phyloP scores from a whole-genome alignment of 2,888 invertebrate species.

The Timema cristinae region DNA sequence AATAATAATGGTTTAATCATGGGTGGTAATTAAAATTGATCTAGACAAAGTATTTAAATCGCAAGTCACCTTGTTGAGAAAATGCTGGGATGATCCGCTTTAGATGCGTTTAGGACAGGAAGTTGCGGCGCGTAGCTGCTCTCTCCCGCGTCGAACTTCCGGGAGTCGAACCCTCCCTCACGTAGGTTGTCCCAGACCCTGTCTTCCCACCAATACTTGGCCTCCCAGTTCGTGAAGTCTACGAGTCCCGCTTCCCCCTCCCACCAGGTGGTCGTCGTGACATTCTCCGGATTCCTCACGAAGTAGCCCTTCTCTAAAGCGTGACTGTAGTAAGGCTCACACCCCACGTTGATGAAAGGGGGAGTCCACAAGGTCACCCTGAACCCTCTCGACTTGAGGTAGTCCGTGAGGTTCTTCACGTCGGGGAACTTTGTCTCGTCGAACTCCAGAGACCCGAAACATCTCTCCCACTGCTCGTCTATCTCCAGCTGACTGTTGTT shows the following conservation, averaged over 20 bases:
- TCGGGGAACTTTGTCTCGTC: slow-evolving; percentile 65
- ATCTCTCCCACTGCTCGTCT: slow-evolving; percentile 83
- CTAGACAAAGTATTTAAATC: too few species aligned
- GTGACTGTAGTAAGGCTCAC: slow-evolving; percentile 54
- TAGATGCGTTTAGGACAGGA: slow-evolving; percentile 18
- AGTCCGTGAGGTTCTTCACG: slow-evolving; percentile 56
- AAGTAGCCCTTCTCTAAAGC: slow-evolving; percentile 57
- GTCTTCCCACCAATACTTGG: slow-evolving; percentile 48
- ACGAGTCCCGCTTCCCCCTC: slow-evolving; percentile 56
- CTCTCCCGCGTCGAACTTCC: slow-evolving; percentile 83
- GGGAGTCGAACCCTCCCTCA: slow-evolving; percentile 63
- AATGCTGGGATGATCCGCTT: slow-evolving; percentile 16
- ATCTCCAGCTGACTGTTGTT: slow-evolving; percentile 76
- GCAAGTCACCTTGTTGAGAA: slow-evolving; percentile 10
- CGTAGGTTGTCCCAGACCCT: slow-evolving; percentile 46
- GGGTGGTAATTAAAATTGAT: too few species aligned
- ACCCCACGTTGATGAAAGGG: slow-evolving; percentile 77
- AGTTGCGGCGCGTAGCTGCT: slow-evolving; percentile 55
- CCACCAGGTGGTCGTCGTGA: slow-evolving; percentile 47
- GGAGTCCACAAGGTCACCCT: slow-evolving; percentile 79
- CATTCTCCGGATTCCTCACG: slow-evolving; percentile 43
- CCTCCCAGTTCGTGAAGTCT: slow-evolving; percentile 69
- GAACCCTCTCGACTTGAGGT: slow-evolving; percentile 54
- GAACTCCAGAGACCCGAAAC: slow-evolving; percentile 77
- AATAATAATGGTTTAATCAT: background rate